Evolutionary conservation across 2,113 vertebrate genomes (phyloP), one percentile per base, ranked within the genome.

Genomic region (Geococcyx californianus): DNA sequence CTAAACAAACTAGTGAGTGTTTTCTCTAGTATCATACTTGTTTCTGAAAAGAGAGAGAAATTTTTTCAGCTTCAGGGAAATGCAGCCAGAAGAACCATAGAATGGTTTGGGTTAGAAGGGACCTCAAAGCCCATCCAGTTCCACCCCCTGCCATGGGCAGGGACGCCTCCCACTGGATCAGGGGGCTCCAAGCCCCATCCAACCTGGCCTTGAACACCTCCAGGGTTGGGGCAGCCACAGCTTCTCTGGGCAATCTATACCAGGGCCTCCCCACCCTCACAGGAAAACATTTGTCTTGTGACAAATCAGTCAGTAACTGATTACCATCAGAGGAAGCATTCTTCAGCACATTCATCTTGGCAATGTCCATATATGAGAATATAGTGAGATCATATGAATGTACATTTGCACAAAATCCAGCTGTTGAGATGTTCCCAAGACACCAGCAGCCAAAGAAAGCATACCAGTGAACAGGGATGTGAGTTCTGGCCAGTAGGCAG

Each of bases 371-470:
- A 86, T 94, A 94, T 90, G 93, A 96, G 83, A 92, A 85, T 84
- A 80, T 74, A 67, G 77, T 93, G 94, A 95, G 90, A 93, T 96
- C 83, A 80, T 92, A 70, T 68, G 42, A 94, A 87, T 54, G 56
- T 79, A 94, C 83, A 17, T 87, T 89, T 96, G 76, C 88, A 91
- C 54, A 45, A 63, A 95, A 94, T 92, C 94, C 96, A 96, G 93
- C 84, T 91, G 87, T 85, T 84, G 77, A 92, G 84, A 94, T 86
- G 63, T 95, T 97, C 94, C 78, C 95, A 93, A 93, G 78, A 72
- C 24, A 84, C n/a, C 36, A 67, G 56, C 28, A 77, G 94, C 92
- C 92, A 96, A 93, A 79, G 87, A 79, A 95, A 96, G 68, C 92
- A 94, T 86, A 89, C 79, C 82, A 83, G 28, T 75, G 81, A 79